phyloP scores from a whole-genome alignment of 2,888 invertebrate species.

The Apodemia mormo region DNA sequence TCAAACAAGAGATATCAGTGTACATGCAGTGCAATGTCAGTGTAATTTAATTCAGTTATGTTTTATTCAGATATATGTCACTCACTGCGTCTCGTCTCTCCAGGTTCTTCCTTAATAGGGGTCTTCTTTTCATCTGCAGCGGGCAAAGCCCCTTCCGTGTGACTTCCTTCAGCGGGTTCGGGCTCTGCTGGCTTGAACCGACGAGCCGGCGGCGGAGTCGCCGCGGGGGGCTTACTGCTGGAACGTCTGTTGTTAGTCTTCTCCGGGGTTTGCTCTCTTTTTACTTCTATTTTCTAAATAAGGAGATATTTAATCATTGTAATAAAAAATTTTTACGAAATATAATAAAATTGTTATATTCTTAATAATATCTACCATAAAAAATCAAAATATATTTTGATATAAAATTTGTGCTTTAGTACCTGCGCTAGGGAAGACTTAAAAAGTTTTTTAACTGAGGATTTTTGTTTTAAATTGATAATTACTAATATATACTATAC shows the following conservation, averaged over 20 bases:
- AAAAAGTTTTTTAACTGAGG: too few relatives aligned
- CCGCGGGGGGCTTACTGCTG: slow-evolving; percentile 57
- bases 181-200: slow-evolving; percentile 61
- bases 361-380: slow-evolving; percentile 20
- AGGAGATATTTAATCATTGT: too few relatives aligned
- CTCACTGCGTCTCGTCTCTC: slow-evolving; percentile 66
- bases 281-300: slow-evolving; percentile 73
- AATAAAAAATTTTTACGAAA: too few relatives aligned
- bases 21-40: too few relatives aligned
- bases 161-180: slow-evolving; percentile 66
- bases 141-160: slow-evolving; percentile 61
- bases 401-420: too few relatives aligned
- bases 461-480: too few relatives aligned
- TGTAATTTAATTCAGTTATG: too few relatives aligned
- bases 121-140: slow-evolving; percentile 51
- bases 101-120: slow-evolving; percentile 52
- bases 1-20: too few relatives aligned
- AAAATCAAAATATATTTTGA: too few relatives aligned
- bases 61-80: slow-evolving; percentile 39
- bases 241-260: slow-evolving; percentile 59
- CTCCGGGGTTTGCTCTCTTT: slow-evolving; percentile 69
- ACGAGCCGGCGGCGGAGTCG: slow-evolving; percentile 62
- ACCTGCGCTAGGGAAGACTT: background rate
- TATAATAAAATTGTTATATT: too few relatives aligned
- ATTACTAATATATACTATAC: too few relatives aligned